Percentiles rank a stretch among this genome's conserved stretches.
These are phyloP conservation scores for Drosophila setifemur DNA, from an alignment of 1,140 invertebrate species.

Conservation along the genomic window DNA sequence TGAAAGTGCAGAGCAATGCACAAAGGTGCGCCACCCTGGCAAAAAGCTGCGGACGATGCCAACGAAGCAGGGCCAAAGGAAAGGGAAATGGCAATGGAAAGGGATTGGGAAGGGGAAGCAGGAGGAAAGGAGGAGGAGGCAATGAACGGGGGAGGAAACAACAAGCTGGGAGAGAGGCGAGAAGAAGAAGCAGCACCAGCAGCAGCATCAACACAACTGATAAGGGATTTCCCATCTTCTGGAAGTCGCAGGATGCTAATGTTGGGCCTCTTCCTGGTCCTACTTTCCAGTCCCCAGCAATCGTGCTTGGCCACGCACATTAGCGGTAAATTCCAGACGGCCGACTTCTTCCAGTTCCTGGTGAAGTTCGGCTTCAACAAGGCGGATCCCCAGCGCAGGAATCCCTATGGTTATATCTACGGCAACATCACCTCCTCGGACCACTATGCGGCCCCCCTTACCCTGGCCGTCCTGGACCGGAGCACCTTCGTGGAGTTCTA, in stretches of 20 bases:
- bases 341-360: conserved; percentile 94
- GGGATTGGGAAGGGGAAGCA: neutral
- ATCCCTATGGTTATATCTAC: conserved; percentile 94
- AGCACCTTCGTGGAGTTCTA: conserved; percentile 95
- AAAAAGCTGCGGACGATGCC: conserved; percentile 64
- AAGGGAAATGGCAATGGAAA: neutral
- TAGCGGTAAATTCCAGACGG: conserved; percentile 86
- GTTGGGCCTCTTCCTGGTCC: conserved; percentile 4
- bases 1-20: conserved; percentile 59
- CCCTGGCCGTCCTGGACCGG: conserved; percentile 93
- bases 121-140: no score
- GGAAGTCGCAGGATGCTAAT: conserved; percentile 17
- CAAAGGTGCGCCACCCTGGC: conserved; percentile 74
- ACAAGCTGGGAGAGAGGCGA: conserved; percentile 88
- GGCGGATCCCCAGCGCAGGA: conserved; percentile 90
- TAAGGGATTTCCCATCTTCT: conserved; percentile 53
- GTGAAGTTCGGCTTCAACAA: conserved; percentile 98
- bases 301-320: conserved; percentile 62
- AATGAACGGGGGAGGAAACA: neutral
- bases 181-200: neutral
- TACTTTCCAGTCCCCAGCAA: conserved; percentile 15
- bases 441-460: conserved; percentile 87
- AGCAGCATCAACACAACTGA: conserved; percentile 38
- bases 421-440: conserved; percentile 93
- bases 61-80: conserved; percentile 77